Base-by-base conservation (phyloP, 1,140 invertebrate species). In the Neocloeon triangulifer region DNA sequence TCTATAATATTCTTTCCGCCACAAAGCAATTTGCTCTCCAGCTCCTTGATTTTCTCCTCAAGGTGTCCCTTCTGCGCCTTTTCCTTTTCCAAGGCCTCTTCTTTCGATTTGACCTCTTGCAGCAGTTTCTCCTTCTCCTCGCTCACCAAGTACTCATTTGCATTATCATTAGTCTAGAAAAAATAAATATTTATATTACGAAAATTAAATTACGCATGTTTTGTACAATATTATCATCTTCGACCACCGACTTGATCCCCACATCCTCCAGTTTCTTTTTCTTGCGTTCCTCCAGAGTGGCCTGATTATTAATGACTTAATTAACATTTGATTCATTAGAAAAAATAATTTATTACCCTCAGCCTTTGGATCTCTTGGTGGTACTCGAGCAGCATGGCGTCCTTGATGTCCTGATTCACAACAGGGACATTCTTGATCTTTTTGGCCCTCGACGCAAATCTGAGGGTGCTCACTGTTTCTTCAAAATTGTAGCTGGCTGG, bases 401-500 rank as follows among this genome's bases (percentile, higher is more conserved):
- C 85, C 53, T 89, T 89, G 1, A 88, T 85, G 61, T 95, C 88
- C 53, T 95, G 85, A 55, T 95, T 94, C 38, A 92, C 80, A 39
- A 80, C 70, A 4, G 89, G 88, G 52, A 86, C 80, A 59, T 95
- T 95, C 60, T 91, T 85, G 43, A 95, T 95, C 56, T 78, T 78
- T 58, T 95, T 95, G 9, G 89, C 89, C 19, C 89, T 59, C 50
- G 81, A 84, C 1, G 88, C 84, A 52, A 95, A 95, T 14, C 88
- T 60, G 33, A 95, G 57, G 3, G 88, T 95, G 8, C 78, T 85
- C 35, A 94, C 58, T 16, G 85, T 89, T 61, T 95, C 89, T 46
- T 95, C 91, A 53, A 81, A 91, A 56, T 95, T 95, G 55, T 84
- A 89, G 42, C 68, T 73, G 5, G 89, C 85, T n/a, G 89, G 89